These are phyloP conservation scores for Myocastor coypus DNA, from an alignment of 2,113 vertebrate species.

Conservation along the genomic window DNA sequence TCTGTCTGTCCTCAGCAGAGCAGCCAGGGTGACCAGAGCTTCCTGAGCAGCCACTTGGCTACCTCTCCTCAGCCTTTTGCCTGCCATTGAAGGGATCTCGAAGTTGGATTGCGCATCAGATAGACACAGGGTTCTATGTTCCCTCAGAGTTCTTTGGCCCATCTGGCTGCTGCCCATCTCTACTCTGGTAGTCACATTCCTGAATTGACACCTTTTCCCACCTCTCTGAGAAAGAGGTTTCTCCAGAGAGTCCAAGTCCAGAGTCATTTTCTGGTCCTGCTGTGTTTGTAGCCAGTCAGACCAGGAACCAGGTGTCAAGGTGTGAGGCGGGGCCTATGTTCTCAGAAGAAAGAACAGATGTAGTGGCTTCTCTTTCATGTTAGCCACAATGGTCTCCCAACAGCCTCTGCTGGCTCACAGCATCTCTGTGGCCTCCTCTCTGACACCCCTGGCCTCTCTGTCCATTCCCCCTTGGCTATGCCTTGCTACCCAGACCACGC, in stretches of 20 bases:
- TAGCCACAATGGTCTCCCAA: background rate
- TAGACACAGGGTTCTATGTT: accelerated
- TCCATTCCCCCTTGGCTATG: background rate
- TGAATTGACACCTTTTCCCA: background rate
- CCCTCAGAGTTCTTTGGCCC: background rate
- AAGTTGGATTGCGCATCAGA: background rate
- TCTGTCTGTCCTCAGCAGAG: background rate
- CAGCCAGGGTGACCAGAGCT: background rate
- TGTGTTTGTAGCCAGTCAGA: background rate
- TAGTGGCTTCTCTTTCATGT: background rate
- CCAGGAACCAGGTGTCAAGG: background rate
- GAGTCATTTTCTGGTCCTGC: background rate
- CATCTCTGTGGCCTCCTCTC: background rate
- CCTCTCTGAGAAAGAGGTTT: background rate
- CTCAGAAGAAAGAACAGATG: background rate
- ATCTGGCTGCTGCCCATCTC: background rate
- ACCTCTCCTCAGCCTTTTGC: background rate
- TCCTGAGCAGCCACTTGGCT: background rate
- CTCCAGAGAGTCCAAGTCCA: background rate
- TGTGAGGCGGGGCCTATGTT: background rate
- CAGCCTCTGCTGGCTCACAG: background rate
- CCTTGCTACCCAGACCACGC: background rate
- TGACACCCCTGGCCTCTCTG: too few species aligned
- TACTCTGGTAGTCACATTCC: background rate
- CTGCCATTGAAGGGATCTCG: too few species aligned